Conservation (phyloP, 2,113 vertebrate genomes). For the Butorides virescens region DNA sequence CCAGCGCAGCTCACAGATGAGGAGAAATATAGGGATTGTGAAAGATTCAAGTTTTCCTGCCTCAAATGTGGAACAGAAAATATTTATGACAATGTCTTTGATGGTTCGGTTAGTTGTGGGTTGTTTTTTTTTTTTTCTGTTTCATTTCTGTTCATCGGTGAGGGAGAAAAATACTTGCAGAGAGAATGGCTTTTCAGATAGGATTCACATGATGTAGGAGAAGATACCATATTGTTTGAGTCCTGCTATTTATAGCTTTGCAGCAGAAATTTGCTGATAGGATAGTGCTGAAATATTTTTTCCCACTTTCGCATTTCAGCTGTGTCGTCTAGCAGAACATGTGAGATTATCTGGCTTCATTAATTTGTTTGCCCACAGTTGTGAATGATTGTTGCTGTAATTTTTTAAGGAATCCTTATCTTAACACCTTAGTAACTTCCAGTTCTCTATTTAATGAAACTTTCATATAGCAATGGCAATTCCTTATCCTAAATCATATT, state of each 20-base stretch:
- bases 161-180: background rate
- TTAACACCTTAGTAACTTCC: conserved; percentile 62
- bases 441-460: conserved; percentile 59
- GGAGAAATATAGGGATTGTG: conserved; percentile 93
- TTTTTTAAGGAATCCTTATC: conserved; percentile 66
- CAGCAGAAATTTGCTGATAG: conserved; percentile 24
- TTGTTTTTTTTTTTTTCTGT: background rate
- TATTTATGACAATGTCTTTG: conserved; percentile 90
- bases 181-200: background rate
- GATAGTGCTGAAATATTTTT: conserved; percentile 25
- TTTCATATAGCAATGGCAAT: background rate
- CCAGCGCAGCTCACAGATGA: conserved; percentile 91
- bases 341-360: conserved; percentile 51
- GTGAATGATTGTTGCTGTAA: conserved; percentile 45
- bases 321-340: background rate
- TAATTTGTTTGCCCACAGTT: conserved; percentile 61
- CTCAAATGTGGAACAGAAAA: conserved; percentile 89
- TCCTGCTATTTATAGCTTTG: conserved; percentile 22
- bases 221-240: conserved; percentile 29
- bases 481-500: conserved; percentile 72
- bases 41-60: conserved; percentile 90
- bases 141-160: background rate
- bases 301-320: conserved; percentile 29
- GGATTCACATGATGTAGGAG: background rate
- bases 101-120: conserved; percentile 87